A percentile compares a stretch with the other conserved stretches of the same genome.
These are phyloP conservation scores for Bujurquina vittata DNA, from an alignment of 2,113 vertebrate genomes.

Conservation along the genomic window DNA sequence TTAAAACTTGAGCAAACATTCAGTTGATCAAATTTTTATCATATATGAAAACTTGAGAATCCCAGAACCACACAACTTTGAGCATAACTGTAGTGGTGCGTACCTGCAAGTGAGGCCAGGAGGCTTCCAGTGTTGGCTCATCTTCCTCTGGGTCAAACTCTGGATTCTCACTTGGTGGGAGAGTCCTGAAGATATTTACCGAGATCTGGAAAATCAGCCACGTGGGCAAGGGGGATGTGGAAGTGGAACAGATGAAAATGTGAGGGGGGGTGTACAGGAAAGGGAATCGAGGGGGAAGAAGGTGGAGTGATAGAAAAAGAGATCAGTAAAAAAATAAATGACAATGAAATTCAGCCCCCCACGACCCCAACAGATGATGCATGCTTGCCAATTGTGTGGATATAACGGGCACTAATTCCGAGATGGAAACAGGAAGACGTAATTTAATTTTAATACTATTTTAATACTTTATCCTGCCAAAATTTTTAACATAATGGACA, in stretches of 20 bases:
- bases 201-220: constrained; percentile 82
- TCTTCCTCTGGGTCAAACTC: constrained; percentile 95
- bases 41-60: not conserved
- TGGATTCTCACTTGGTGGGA: constrained; percentile 92
- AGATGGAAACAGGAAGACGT: not conserved
- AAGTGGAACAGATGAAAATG: not conserved
- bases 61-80: not conserved
- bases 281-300: not conserved
- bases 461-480: not conserved
- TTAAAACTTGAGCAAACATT: not conserved
- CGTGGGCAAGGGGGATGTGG: not conserved
- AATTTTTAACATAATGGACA: not conserved
- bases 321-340: not conserved
- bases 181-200: constrained; percentile 91
- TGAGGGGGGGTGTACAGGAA: not conserved
- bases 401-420: not conserved
- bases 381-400: not conserved
- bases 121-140: constrained; percentile 92
- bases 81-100: not conserved
- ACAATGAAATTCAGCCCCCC: too few species aligned
- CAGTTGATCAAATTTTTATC: not conserved
- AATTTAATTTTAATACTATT: not conserved
- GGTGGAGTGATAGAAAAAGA: not conserved
- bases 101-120: constrained; percentile 94
- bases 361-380: not conserved